phyloP scores from a whole-genome alignment of 2,797 vertebrate genomes.

The Aphelocoma californica region DNA sequence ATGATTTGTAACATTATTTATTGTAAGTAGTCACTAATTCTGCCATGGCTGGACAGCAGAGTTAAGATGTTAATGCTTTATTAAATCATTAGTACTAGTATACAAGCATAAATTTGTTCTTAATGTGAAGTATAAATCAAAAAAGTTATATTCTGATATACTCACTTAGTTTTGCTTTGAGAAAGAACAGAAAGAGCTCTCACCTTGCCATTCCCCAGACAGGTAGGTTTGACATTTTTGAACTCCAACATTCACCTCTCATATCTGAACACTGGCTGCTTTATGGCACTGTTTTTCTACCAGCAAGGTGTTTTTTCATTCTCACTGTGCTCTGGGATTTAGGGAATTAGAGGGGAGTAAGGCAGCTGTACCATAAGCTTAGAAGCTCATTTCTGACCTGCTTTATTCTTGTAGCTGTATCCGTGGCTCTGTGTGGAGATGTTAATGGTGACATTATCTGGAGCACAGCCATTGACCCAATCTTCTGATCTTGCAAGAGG shows the following conservation, averaged over 20 bases:
- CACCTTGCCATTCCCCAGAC: neutral
- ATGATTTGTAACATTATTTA: neutral
- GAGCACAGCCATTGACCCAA: neutral
- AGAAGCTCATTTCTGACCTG: neutral
- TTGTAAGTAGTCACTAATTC: neutral
- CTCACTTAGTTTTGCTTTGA: neutral
- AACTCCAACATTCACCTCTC: neutral
- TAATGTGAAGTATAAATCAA: neutral
- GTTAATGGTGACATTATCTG: slow-evolving; percentile 19
- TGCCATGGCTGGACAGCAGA: neutral
- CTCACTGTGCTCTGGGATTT: neutral
- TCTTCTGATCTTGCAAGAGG: slow-evolving; percentile 5
- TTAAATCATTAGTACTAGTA: neutral
- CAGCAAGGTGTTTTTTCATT: neutral
- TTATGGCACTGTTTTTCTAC: neutral
- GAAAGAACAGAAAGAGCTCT: neutral
- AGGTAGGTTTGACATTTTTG: neutral
- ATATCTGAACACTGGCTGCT: neutral
- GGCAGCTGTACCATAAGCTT: neutral
- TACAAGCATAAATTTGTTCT: neutral
- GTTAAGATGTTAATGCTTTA: neutral
- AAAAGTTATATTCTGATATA: neutral
- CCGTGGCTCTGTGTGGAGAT: neutral
- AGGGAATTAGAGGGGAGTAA: slow-evolving; percentile 1
- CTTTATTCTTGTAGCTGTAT: slow-evolving; percentile 10